A percentile compares a stretch with the other conserved stretches of the same genome.
Conservation (phyloP, 2,113 vertebrate genomes). For the Euleptes europaea region DNA sequence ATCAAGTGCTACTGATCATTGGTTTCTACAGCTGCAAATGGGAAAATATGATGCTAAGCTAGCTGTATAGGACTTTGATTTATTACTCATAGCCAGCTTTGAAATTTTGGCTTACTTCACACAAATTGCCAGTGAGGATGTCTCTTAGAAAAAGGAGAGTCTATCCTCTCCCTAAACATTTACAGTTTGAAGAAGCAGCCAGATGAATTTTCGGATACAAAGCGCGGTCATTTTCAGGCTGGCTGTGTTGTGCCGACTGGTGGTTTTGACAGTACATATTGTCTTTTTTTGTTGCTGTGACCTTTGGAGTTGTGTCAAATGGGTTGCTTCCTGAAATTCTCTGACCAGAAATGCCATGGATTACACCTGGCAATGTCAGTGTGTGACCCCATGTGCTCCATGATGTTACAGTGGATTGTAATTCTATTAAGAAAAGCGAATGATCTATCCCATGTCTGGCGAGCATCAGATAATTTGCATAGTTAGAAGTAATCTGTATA, state of each 20-base stretch:
- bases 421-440: slow-evolving; percentile 29
- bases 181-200: slow-evolving; percentile 7
- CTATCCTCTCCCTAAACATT: slow-evolving; percentile 39
- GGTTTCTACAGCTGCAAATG: slow-evolving; percentile 33
- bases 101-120: neutral
- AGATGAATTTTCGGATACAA: slow-evolving; percentile 52
- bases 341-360: neutral
- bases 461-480: neutral
- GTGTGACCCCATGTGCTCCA: neutral
- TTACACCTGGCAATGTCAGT: neutral
- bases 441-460: slow-evolving; percentile 5
- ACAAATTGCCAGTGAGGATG: slow-evolving; percentile 10
- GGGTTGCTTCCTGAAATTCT: neutral
- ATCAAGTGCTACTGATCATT: slow-evolving; percentile 40
- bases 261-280: slow-evolving; percentile 56
- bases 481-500: slow-evolving; percentile 22
- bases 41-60: slow-evolving; percentile 16
- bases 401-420: neutral
- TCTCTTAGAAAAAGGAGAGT: slow-evolving; percentile 24
- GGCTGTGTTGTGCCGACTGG: slow-evolving; percentile 50
- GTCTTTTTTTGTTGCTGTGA: slow-evolving; percentile 8
- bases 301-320: neutral
- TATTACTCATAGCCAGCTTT: neutral
- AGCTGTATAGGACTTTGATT: neutral
- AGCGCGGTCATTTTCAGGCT: slow-evolving; percentile 33